A percentile compares a stretch with the other conserved stretches of the same genome.
These are phyloP conservation scores for Camponotus vicinus DNA, from an alignment of 1,140 invertebrate species.

Conservation along the genomic window DNA sequence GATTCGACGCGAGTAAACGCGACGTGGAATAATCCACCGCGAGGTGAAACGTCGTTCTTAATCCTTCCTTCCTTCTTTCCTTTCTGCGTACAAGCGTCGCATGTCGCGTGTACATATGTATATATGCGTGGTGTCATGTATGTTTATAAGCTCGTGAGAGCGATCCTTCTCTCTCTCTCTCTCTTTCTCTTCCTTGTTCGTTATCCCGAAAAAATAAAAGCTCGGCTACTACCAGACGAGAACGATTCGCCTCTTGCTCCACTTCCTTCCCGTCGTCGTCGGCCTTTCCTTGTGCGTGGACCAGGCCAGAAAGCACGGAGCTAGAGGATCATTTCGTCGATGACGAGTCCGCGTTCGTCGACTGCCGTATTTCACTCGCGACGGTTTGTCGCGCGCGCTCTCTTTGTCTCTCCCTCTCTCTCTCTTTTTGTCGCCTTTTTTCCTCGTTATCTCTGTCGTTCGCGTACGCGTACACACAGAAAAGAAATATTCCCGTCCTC, in stretches of 20 bases:
- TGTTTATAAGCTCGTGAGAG: neutral
- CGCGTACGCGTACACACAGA: slow-evolving; percentile 68
- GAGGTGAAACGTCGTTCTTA: slow-evolving; percentile 25
- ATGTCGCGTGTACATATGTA: slow-evolving; percentile 1
- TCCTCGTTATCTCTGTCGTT: slow-evolving; percentile 18
- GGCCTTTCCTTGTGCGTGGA: slow-evolving; percentile 31
- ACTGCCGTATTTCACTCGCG: slow-evolving; percentile 54
- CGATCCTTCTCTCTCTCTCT: slow-evolving; percentile 36
- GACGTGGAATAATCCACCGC: slow-evolving; percentile 20
- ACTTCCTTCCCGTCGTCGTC: slow-evolving; percentile 43
- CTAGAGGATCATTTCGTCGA: slow-evolving; percentile 73
- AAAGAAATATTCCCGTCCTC: slow-evolving; percentile 67
- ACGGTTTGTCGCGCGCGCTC: slow-evolving; percentile 21
- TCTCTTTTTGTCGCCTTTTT: slow-evolving; percentile 32
- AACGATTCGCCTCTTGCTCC: slow-evolving; percentile 15
- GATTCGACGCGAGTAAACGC: slow-evolving; percentile 25
- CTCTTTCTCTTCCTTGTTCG: slow-evolving; percentile 10
- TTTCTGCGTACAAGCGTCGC: slow-evolving; percentile 40
- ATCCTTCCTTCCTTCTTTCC: slow-evolving; percentile 36
- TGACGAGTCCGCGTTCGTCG: slow-evolving; percentile 55
- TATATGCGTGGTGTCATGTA: slow-evolving; percentile 3
- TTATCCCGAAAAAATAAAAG: slow-evolving; percentile 17
- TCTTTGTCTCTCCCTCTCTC: slow-evolving; percentile 21
- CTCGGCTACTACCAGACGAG: slow-evolving; percentile 45
- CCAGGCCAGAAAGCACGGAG: slow-evolving; percentile 56